Base-by-base conservation (phyloP, 2,113 vertebrate genomes). In the Trogon surrucura region DNA sequence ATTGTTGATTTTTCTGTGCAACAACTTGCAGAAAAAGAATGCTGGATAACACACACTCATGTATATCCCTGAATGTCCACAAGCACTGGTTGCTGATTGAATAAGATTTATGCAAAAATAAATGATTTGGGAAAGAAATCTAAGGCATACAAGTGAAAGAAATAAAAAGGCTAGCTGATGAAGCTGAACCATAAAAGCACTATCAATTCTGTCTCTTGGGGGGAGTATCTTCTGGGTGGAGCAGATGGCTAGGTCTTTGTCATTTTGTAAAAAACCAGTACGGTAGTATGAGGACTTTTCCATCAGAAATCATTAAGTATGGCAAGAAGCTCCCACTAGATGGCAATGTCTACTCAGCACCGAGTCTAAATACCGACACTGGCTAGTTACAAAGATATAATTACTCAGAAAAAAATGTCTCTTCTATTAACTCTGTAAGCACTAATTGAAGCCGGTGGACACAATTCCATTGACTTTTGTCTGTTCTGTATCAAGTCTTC, bases 321-420 rank as follows among this genome's bases (percentile, higher is more conserved):
- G 14, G 41, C 45, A 51, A 16, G 18, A 56, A 79, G 1, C 10
- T 6, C 10, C 97, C 98, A 98, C 97, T 95, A 98, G 98, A 94
- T 97, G 98, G 95, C 41, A 96, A 95, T 97, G 91, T 88, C 82
- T 88, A 89, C 80, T 82, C 89, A 80, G 60, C 1, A 16, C 58
- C 66, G 36, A 77, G 50, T 8, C 9, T 41, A 41, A 41, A 11
- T 41, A 11, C 8, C 2, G 7, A 25, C 3, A 69, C 30, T 17
- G 29, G 58, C 26, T 14, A 7, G 27, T 47, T 67, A 48, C 77
- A 47, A 69, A 77, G 26, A 6, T 4, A 2, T 2, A 44, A 34
- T 32, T 87, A 21, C 11, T 57, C 44, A 23, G 13, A 36, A 73
- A 83, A 83, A 66, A 8, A 67, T 34, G 32, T 23, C 10, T 61